These are phyloP conservation scores for Hyppa rectilinea DNA, from an alignment of 2,888 invertebrate species.

Conservation along the genomic window DNA sequence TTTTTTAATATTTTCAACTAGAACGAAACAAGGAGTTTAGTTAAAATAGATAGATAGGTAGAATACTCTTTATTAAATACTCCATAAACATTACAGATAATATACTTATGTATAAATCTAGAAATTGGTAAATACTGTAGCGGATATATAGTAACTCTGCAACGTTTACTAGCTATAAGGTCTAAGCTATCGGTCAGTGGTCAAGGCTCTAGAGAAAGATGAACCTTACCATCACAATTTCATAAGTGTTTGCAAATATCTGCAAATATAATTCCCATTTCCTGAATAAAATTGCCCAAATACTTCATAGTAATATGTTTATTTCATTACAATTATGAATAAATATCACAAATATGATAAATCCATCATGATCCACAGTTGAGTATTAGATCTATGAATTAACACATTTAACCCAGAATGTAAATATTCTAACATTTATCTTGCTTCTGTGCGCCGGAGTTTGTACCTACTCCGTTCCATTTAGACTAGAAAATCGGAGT, in stretches of 20 bases:
- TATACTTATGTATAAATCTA: too few relatives aligned
- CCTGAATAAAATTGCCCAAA: neutral
- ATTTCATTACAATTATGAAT: neutral
- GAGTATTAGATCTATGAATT: conserved; percentile 13
- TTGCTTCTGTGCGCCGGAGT: neutral
- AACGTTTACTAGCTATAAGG: neutral
- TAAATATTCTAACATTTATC: conserved; percentile 4
- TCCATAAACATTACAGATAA: too few relatives aligned
- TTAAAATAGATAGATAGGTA: too few relatives aligned
- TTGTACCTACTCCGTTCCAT: conserved; percentile 12
- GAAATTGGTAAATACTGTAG: neutral
- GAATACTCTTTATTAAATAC: too few relatives aligned
- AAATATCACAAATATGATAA: neutral
- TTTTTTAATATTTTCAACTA: neutral
- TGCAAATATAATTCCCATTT: neutral
- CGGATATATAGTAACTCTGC: neutral
- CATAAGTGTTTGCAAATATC: neutral
- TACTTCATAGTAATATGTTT: neutral
- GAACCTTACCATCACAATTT: neutral
- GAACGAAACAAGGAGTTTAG: neutral
- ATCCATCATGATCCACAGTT: neutral
- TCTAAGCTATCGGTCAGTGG: neutral
- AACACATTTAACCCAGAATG: conserved; percentile 1
- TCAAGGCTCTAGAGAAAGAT: neutral
- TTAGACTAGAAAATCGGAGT: conserved; percentile 16